Percentiles rank a stretch among this genome's conserved stretches.
phyloP scores from a whole-genome alignment of 2,797 vertebrate species.

The Sebastiscus tertius region DNA sequence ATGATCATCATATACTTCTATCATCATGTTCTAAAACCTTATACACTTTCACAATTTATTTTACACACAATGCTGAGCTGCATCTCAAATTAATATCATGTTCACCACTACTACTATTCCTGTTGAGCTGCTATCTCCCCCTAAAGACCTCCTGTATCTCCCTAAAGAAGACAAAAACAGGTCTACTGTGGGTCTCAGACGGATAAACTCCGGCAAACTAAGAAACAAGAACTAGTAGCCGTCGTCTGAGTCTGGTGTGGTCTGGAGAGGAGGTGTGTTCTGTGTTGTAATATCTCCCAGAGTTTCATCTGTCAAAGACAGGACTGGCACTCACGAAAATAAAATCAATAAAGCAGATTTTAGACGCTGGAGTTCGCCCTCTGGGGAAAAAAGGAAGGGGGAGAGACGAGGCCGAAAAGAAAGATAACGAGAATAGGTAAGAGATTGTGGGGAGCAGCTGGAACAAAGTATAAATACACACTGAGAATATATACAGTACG shows the following conservation, averaged over 20 bases:
- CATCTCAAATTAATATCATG: too few relatives aligned
- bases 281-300: constrained; percentile 8
- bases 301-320: constrained; percentile 21
- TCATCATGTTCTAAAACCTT: too few relatives aligned
- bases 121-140: too few relatives aligned
- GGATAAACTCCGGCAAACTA: background rate
- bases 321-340: background rate
- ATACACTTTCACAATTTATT: too few relatives aligned
- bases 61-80: too few relatives aligned
- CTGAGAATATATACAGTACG: constrained; percentile 11
- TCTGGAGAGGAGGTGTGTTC: background rate
- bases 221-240: background rate
- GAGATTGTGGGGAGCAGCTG: constrained; percentile 26
- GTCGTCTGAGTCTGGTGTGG: background rate
- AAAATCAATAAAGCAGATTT: constrained; percentile 41
- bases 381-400: background rate
- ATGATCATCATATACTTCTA: too few relatives aligned
- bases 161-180: too few relatives aligned
- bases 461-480: constrained; percentile 24
- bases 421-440: constrained; percentile 13
- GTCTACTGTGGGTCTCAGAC: accelerated
- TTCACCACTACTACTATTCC: too few relatives aligned
- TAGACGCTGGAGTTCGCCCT: constrained; percentile 4
- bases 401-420: background rate
- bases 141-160: too few relatives aligned